Evolutionary conservation across 2,888 invertebrate species (phyloP).

Genomic region (Nephrocerus scutellatus): DNA sequence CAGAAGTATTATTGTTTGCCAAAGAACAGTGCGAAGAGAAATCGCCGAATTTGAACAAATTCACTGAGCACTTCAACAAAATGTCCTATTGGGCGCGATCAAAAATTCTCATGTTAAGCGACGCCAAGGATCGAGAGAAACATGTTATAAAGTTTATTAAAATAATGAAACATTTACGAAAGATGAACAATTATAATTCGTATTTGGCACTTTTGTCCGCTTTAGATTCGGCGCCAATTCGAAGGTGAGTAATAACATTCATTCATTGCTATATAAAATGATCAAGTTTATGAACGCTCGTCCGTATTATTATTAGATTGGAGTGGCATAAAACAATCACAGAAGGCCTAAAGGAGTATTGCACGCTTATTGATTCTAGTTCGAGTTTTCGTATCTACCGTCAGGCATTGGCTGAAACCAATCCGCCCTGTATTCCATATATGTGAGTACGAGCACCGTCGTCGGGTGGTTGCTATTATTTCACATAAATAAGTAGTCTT

Average conservation of each 20-base stretch:
- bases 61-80: conserved; percentile 99
- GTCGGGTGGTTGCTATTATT: too few species aligned
- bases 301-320: conserved; percentile 55
- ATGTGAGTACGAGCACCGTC: conserved; percentile 89
- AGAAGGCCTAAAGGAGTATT: conserved; percentile 89
- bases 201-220: conserved; percentile 95
- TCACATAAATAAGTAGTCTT: too few species aligned
- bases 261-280: neutral
- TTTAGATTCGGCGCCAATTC: conserved; percentile 88
- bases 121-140: conserved; percentile 91
- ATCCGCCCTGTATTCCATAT: conserved; percentile 98
- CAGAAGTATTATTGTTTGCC: conserved; percentile 95
- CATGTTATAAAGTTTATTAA: conserved; percentile 94
- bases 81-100: conserved; percentile 99
- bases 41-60: conserved; percentile 91
- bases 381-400: conserved; percentile 96
- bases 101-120: conserved; percentile 81
- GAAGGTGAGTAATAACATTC: conserved; percentile 33
- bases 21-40: conserved; percentile 95
- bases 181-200: conserved; percentile 98
- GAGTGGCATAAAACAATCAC: conserved; percentile 90
- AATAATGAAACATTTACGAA: conserved; percentile 95
- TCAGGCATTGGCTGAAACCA: conserved; percentile 86
- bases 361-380: conserved; percentile 94
- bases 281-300: neutral